Conservation (phyloP, 2,113 vertebrate species). For the Plestiodon gilberti region DNA sequence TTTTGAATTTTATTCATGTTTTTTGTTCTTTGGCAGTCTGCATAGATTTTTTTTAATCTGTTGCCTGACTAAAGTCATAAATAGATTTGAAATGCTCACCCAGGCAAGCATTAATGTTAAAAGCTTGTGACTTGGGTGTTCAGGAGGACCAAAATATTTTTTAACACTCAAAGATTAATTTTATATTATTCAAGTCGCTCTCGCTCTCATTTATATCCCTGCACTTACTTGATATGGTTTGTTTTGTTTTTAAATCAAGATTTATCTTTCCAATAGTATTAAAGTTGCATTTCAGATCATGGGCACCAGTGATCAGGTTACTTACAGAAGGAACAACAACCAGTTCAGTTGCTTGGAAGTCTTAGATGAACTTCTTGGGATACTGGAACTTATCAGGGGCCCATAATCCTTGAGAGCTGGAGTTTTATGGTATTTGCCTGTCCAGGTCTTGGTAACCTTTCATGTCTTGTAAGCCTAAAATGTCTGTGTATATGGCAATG, state of each 20-base stretch:
- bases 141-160: constrained; percentile 81
- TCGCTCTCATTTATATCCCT: constrained; percentile 50
- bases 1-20: constrained; percentile 60
- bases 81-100: constrained; percentile 55
- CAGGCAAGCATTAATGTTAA: constrained; percentile 58
- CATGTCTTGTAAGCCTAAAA: constrained; percentile 47
- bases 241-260: constrained; percentile 26
- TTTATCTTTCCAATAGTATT: constrained; percentile 27
- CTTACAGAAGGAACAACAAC: constrained; percentile 22
- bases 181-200: constrained; percentile 56
- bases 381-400: constrained; percentile 57
- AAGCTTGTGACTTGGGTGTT: constrained; percentile 76
- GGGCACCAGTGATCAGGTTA: constrained; percentile 12
- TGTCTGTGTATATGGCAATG: constrained; percentile 44
- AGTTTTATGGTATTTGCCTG: constrained; percentile 48
- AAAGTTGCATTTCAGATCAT: constrained; percentile 61
- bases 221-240: constrained; percentile 31
- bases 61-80: constrained; percentile 69
- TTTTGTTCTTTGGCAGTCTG: constrained; percentile 62
- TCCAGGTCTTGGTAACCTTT: constrained; percentile 20
- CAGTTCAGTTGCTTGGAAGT: constrained; percentile 38
- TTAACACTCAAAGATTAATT: constrained; percentile 76
- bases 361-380: constrained; percentile 19
- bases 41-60: constrained; percentile 61
- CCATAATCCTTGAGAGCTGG: constrained; percentile 53